Percentiles rank a stretch among this genome's conserved stretches.
These are phyloP conservation scores for Dissostichus mawsoni DNA, from an alignment of 2,113 vertebrate genomes.

Conservation along the genomic window DNA sequence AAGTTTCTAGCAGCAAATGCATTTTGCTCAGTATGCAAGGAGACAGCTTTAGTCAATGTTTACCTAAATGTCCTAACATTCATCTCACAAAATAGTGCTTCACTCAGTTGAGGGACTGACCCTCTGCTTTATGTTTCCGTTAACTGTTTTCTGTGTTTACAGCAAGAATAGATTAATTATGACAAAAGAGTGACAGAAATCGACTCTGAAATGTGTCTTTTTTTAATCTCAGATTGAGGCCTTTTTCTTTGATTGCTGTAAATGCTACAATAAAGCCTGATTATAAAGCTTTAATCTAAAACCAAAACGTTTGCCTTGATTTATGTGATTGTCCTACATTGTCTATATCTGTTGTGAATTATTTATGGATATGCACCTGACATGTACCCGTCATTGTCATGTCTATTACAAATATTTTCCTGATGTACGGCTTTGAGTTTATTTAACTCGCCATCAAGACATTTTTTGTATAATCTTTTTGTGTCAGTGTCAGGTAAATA, in stretches of 20 bases:
- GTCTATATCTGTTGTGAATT: constrained; percentile 43
- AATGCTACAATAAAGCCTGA: constrained; percentile 31
- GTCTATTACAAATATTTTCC: constrained; percentile 11
- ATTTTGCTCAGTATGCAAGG: neutral
- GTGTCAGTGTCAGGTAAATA: constrained; percentile 25
- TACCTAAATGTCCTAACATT: neutral
- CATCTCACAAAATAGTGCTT: constrained; percentile 7
- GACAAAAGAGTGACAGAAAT: constrained; percentile 26
- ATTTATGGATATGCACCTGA: constrained; percentile 47
- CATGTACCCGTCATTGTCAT: constrained; percentile 24
- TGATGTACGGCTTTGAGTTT: constrained; percentile 15
- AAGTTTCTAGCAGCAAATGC: neutral
- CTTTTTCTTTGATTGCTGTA: constrained; percentile 40
- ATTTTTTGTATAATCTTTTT: constrained; percentile 31
- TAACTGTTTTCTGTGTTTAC: neutral
- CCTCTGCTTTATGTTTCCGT: neutral
- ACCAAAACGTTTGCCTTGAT: constrained; percentile 18
- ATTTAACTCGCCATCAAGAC: constrained; percentile 15
- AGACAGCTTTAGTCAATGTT: neutral
- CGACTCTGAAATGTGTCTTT: constrained; percentile 11
- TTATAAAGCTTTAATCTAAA: constrained; percentile 42
- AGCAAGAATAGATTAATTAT: constrained; percentile 9
- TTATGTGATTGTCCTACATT: constrained; percentile 4
- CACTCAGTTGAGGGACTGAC: neutral
- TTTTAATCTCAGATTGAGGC: constrained; percentile 7